Evolutionary conservation across 1,140 invertebrate species (phyloP).

Genomic region (Bombus difficillimus): DNA sequence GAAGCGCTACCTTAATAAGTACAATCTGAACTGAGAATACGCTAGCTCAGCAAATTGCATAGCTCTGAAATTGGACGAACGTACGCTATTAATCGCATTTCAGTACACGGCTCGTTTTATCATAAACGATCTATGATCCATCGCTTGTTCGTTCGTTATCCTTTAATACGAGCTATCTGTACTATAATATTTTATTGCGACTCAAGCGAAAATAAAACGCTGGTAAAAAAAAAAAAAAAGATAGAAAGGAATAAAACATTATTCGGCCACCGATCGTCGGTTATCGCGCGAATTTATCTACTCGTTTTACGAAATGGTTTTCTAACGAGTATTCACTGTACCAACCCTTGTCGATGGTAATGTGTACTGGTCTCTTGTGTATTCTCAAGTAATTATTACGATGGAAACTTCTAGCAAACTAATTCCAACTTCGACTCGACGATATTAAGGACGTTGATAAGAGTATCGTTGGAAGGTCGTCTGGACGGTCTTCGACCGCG

Average conservation of each 20-base stretch:
- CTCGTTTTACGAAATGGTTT: too few species aligned
- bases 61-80: not conserved
- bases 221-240: too few species aligned
- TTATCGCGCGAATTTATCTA: not conserved
- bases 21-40: not conserved
- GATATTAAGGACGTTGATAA: conserved; percentile 58
- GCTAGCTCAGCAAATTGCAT: not conserved
- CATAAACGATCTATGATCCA: too few species aligned
- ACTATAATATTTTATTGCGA: not conserved
- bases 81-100: not conserved
- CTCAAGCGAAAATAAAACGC: not conserved
- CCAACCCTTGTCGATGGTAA: not conserved
- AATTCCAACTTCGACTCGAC: not conserved
- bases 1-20: not conserved
- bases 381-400: not conserved
- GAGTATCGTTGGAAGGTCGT: conserved; percentile 32
- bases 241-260: not conserved
- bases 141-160: not conserved
- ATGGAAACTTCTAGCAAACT: not conserved
- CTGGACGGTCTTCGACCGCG: conserved; percentile 28
- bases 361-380: too few species aligned
- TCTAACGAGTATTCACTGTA: not conserved
- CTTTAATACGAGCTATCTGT: not conserved
- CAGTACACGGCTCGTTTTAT: not conserved
- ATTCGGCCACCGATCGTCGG: not conserved